phyloP scores from a whole-genome alignment of 2,113 vertebrate genomes.

The Myxocyprinus asiaticus region DNA sequence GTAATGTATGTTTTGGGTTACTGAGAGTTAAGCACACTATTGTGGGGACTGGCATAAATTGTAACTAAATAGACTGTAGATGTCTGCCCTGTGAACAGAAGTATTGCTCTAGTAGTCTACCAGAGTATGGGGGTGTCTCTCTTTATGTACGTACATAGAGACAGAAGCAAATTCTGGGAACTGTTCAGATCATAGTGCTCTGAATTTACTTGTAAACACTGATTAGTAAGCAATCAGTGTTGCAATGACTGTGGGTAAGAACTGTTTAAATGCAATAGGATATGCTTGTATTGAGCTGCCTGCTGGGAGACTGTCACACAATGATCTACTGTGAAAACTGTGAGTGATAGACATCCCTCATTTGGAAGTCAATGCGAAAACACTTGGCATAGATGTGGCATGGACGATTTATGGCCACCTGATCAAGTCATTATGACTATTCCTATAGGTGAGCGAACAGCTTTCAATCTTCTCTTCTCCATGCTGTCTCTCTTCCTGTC shows the following conservation, averaged over 20 bases:
- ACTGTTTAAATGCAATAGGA: slow-evolving; percentile 5
- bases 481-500: background rate
- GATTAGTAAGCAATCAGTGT: background rate
- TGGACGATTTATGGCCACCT: slow-evolving; percentile 61
- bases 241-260: background rate
- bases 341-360: slow-evolving; percentile 67
- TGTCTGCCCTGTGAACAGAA: background rate
- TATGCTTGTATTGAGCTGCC: background rate
- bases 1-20: background rate
- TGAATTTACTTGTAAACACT: background rate
- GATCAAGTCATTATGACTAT: slow-evolving; percentile 63
- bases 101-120: background rate
- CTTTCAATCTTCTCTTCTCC: slow-evolving; percentile 40
- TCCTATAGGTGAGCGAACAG: slow-evolving; percentile 50
- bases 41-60: background rate
- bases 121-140: background rate
- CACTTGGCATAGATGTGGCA: slow-evolving; percentile 58
- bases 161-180: background rate
- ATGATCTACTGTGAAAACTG: slow-evolving; percentile 59
- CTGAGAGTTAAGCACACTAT: background rate
- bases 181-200: background rate
- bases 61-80: background rate
- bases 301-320: slow-evolving; percentile 60
- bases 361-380: slow-evolving; percentile 74
- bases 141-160: background rate